Percentiles rank a stretch among this genome's conserved stretches.
These are phyloP conservation scores for Prionailurus viverrinus DNA, from an alignment of 2,113 vertebrate genomes.

Conservation along the genomic window DNA sequence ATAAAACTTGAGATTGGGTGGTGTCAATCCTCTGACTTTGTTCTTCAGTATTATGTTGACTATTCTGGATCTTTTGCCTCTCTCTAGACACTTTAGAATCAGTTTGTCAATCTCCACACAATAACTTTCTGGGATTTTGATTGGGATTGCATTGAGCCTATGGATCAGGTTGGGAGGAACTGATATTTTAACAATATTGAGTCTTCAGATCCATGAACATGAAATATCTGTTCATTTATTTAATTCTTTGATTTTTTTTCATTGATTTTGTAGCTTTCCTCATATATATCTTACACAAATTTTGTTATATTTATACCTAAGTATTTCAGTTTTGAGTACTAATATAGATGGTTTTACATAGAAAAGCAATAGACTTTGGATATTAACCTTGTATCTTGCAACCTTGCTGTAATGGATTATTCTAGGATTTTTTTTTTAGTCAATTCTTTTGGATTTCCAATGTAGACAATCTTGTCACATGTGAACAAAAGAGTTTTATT, in stretches of 20 bases:
- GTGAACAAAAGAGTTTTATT: neutral
- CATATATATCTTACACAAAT: neutral
- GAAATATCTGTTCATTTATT: neutral
- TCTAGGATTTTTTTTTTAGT: neutral
- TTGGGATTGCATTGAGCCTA: neutral
- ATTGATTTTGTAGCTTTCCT: neutral
- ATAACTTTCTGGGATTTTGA: neutral
- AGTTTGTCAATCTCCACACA: neutral
- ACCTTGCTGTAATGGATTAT: neutral
- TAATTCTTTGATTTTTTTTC: neutral
- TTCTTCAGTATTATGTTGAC: neutral
- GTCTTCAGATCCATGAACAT: neutral
- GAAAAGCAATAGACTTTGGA: neutral
- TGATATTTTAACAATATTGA: neutral
- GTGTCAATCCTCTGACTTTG: neutral
- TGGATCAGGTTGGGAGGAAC: neutral
- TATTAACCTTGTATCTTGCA: neutral
- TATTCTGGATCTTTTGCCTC: neutral
- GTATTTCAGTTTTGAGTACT: neutral
- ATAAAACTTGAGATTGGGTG: neutral
- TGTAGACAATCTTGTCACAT: neutral
- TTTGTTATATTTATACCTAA: constrained; percentile 3
- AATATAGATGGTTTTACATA: neutral
- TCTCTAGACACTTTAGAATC: neutral
- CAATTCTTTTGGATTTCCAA: neutral